Evolutionary conservation across 2,888 invertebrate species (phyloP).

Genomic region (Biston stratarius): DNA sequence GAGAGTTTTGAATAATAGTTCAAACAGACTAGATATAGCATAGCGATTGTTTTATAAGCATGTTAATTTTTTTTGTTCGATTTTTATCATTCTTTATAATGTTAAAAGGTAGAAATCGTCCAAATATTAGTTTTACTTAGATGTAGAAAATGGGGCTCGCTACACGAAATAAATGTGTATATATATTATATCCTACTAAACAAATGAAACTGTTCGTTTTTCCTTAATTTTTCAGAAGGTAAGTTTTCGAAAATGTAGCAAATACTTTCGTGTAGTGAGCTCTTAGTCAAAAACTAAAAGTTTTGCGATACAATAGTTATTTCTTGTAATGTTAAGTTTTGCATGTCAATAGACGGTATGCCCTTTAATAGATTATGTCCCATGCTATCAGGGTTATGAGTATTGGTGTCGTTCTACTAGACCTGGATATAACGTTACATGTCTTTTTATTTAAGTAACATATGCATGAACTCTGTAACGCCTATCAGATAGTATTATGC

Average conservation of each 20-base stretch:
- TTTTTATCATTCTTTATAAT: slow-evolving; percentile 5
- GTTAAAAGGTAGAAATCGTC: slow-evolving; percentile 16
- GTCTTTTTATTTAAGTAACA: no score
- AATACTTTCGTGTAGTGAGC: slow-evolving; percentile 12
- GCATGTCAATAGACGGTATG: neutral
- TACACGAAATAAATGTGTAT: slow-evolving; percentile 15
- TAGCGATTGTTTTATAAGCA: slow-evolving; percentile 43
- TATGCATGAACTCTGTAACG: no score
- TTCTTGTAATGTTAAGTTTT: slow-evolving; percentile 1
- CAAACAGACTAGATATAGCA: slow-evolving; percentile 17
- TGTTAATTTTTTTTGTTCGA: slow-evolving; percentile 33
- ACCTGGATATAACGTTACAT: neutral
- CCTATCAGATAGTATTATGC: no score
- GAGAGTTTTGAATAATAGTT: neutral
- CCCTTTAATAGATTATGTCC: neutral
- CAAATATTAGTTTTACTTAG: slow-evolving; percentile 1
- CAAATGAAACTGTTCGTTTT: neutral
- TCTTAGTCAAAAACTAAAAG: neutral
- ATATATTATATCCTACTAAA: neutral
- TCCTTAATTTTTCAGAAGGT: no score
- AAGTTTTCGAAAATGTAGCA: no score
- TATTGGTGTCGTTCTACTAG: slow-evolving; percentile 1
- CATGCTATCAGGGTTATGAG: neutral
- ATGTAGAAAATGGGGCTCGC: slow-evolving; percentile 14
- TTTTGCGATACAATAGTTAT: slow-evolving; percentile 2